Evolutionary conservation across 2,113 vertebrate genomes (phyloP).

Genomic region (Oryzias celebensis): DNA sequence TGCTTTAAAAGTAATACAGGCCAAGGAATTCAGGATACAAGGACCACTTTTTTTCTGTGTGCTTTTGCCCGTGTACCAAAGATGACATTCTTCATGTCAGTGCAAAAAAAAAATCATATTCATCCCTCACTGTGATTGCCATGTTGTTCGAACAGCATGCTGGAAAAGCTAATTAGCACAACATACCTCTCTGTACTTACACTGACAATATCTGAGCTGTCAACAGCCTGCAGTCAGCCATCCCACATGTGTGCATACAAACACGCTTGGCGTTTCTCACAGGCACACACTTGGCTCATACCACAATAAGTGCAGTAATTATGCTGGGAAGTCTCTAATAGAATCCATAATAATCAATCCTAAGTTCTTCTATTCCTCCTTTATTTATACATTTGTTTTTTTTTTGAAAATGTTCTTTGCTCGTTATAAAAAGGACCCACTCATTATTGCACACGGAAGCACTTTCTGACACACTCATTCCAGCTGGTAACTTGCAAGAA

Average conservation of each 20-base stretch:
- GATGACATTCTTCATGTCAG: conserved; percentile 52
- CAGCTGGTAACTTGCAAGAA: conserved; percentile 29
- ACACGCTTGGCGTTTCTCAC: not conserved
- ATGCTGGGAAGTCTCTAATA: conserved; percentile 3
- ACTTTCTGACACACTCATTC: conserved; percentile 37
- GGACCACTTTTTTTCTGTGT: too few species aligned
- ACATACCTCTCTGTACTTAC: conserved; percentile 68
- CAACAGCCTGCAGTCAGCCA: conserved; percentile 56
- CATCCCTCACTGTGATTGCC: conserved; percentile 70
- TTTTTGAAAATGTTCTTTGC: too few species aligned
- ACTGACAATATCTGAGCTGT: conserved; percentile 53
- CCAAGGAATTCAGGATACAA: too few species aligned
- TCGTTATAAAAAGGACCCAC: conserved; percentile 6
- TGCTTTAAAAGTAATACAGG: too few species aligned
- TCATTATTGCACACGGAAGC: conserved; percentile 49
- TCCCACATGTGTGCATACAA: conserved; percentile 23
- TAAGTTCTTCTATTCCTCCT: too few species aligned
- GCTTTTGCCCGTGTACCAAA: too few species aligned
- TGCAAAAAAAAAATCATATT: conserved; percentile 65
- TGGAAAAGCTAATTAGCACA: conserved; percentile 79
- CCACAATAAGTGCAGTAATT: conserved; percentile 14
- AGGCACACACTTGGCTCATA: conserved; percentile 3
- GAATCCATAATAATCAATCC: not conserved
- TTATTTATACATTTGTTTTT: too few species aligned
- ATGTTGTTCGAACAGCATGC: conserved; percentile 72